Percentiles rank a stretch among this genome's conserved stretches.
Evolutionary conservation across 2,113 vertebrate genomes (phyloP).

Genomic region (Spermophilus dauricus): DNA sequence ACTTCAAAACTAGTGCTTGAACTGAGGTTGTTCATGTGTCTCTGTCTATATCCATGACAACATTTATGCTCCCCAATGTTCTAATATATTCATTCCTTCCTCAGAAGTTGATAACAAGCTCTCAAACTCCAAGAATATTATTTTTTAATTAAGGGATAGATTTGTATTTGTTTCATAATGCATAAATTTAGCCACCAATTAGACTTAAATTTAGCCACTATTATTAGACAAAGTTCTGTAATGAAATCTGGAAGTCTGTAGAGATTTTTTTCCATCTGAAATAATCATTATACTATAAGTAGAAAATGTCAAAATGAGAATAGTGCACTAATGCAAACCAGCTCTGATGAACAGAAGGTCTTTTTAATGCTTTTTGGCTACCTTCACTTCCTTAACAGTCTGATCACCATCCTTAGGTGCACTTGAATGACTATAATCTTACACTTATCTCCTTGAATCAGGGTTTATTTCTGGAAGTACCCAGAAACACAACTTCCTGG

Average conservation of each 20-base stretch:
- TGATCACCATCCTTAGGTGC: neutral
- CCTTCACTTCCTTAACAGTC: neutral
- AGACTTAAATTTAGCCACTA: neutral
- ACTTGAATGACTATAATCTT: neutral
- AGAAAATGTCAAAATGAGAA: neutral
- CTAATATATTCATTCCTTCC: neutral
- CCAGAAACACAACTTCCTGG: neutral
- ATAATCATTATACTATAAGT: neutral
- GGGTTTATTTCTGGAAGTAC: neutral
- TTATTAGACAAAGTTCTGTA: neutral
- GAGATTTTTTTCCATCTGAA: neutral
- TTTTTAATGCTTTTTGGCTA: neutral
- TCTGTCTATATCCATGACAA: neutral
- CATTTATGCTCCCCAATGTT: neutral
- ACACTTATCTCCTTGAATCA: neutral
- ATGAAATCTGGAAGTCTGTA: neutral
- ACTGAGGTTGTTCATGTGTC: neutral
- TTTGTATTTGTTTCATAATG: neutral
- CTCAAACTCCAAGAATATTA: neutral
- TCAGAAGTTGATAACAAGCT: neutral
- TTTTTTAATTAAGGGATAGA: neutral
- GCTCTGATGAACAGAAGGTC: neutral
- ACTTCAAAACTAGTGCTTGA: neutral
- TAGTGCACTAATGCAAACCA: neutral
- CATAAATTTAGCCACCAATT: neutral